phyloP scores from a whole-genome alignment of 2,113 vertebrate genomes.

The Forbesichthys papilliferus region DNA sequence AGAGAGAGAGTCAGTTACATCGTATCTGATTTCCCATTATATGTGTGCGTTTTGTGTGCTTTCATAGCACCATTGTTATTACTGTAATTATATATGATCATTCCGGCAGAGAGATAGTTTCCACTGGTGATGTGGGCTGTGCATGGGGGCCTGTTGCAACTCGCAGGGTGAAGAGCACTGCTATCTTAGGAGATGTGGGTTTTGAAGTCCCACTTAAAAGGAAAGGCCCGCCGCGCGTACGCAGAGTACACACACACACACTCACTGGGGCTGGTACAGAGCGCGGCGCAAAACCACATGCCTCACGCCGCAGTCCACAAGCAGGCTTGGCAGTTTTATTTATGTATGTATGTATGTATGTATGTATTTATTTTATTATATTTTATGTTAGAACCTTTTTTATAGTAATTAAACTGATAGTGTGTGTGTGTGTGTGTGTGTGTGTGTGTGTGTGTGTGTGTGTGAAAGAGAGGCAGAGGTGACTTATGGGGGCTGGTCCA shows the following conservation, averaged over 20 bases:
- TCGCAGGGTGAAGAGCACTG: slow-evolving; percentile 52
- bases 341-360: too few relatives aligned
- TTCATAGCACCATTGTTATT: slow-evolving; percentile 62
- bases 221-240: slow-evolving; percentile 19
- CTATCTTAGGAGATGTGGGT: slow-evolving; percentile 54
- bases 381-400: slow-evolving; percentile 9
- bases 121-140: slow-evolving; percentile 67
- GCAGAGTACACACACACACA: slow-evolving; percentile 9
- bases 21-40: background rate
- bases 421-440: slow-evolving; percentile 1
- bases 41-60: slow-evolving; percentile 29
- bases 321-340: background rate
- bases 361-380: background rate
- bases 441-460: slow-evolving; percentile 7
- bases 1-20: slow-evolving; percentile 10
- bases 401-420: background rate
- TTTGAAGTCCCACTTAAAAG: slow-evolving; percentile 44
- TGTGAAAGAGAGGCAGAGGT: slow-evolving; percentile 26
- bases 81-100: slow-evolving; percentile 75
- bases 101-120: slow-evolving; percentile 62
- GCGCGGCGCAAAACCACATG: too few relatives aligned
- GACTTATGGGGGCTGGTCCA: slow-evolving; percentile 54
- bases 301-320: background rate
- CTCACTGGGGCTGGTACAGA: background rate
- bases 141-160: slow-evolving; percentile 65